These are phyloP conservation scores for Melanotaenia parkinsoni DNA, from an alignment of 2,797 vertebrate species.

Conservation along the genomic window DNA sequence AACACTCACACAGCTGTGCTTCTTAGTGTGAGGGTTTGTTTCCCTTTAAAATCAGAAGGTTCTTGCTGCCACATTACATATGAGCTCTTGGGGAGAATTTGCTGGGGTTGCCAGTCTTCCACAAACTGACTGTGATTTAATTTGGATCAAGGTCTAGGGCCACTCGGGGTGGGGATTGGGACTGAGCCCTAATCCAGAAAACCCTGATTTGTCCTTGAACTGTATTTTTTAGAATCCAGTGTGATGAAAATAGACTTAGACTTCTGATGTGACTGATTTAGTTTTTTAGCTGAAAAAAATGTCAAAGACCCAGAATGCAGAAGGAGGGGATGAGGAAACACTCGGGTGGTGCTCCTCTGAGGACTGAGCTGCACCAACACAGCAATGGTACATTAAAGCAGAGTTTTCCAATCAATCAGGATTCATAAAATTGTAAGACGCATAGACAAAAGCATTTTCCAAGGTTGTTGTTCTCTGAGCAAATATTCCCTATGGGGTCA, in stretches of 20 bases:
- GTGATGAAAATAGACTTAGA: no score
- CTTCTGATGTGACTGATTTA: no score
- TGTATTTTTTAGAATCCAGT: no score
- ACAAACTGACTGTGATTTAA: background rate
- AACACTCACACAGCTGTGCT: background rate
- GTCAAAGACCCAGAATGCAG: slow-evolving; percentile 12
- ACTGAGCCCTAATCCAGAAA: no score
- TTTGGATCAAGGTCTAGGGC: no score
- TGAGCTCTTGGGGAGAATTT: background rate
- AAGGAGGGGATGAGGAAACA: slow-evolving; percentile 16
- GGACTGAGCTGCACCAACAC: slow-evolving; percentile 40
- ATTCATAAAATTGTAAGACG: slow-evolving; percentile 61
- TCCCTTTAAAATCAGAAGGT: background rate
- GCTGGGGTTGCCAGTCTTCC: background rate
- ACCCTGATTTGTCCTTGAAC: no score
- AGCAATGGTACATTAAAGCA: slow-evolving; percentile 57
- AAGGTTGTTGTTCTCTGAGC: slow-evolving; percentile 44
- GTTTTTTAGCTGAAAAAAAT: background rate
- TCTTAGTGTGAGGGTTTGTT: background rate
- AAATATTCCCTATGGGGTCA: slow-evolving; percentile 62
- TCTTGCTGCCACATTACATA: no score
- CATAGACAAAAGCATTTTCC: slow-evolving; percentile 45
- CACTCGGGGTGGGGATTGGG: no score
- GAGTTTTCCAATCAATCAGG: slow-evolving; percentile 60
- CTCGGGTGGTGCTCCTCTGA: slow-evolving; percentile 37